A percentile compares a stretch with the other conserved stretches of the same genome.
Conservation (phyloP, 2,888 invertebrate species). For the Lathronympha strigana region DNA sequence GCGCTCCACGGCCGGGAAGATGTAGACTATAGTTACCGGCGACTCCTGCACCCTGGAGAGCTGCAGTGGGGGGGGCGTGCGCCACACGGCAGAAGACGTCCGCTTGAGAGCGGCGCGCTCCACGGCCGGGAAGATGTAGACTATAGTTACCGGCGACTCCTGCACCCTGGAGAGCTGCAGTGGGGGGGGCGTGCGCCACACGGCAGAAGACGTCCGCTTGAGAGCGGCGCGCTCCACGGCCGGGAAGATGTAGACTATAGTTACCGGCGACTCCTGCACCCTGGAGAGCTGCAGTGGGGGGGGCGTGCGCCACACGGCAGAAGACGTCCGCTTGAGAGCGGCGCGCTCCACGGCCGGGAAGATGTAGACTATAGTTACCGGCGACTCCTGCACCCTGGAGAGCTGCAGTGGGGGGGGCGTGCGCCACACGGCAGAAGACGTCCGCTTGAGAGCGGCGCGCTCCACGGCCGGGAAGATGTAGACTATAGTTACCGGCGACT, state of each 20-base stretch:
- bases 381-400: not conserved
- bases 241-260: not conserved
- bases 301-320: slow-evolving; percentile 10
- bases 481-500: too few species aligned
- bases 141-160: too few species aligned
- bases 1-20: slow-evolving; percentile 89
- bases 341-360: not conserved
- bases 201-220: too few species aligned
- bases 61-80: slow-evolving; percentile 84
- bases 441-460: too few species aligned
- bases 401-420: not conserved
- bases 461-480: too few species aligned
- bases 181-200: too few species aligned
- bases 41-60: slow-evolving; percentile 81
- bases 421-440: too few species aligned
- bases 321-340: not conserved
- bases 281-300: not conserved
- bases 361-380: not conserved
- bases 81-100: slow-evolving; percentile 90
- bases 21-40: slow-evolving; percentile 25
- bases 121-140: slow-evolving; percentile 83
- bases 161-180: too few species aligned
- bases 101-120: slow-evolving; percentile 86
- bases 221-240: too few species aligned
- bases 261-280: slow-evolving; percentile 3